These are phyloP conservation scores for Cyanoliseus patagonus DNA, from an alignment of 2,113 vertebrate genomes.

Conservation along the genomic window DNA sequence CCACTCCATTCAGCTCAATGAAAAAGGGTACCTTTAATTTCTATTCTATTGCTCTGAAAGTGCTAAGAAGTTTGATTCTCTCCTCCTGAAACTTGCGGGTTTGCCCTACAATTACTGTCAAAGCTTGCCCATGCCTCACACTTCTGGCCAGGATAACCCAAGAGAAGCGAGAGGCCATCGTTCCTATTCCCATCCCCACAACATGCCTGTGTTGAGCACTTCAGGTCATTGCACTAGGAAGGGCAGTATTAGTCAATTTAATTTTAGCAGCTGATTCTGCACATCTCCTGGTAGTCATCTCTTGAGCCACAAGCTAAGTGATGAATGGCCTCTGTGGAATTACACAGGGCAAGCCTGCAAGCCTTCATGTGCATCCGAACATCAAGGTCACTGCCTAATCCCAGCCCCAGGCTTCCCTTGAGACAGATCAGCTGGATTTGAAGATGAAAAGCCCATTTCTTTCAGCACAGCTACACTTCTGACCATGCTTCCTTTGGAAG, in stretches of 20 bases:
- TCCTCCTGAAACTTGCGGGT: not conserved
- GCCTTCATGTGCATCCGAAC: not conserved
- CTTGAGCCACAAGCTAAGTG: not conserved
- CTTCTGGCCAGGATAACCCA: not conserved
- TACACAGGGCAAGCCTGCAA: not conserved
- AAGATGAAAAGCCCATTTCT: not conserved
- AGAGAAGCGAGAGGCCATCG: not conserved
- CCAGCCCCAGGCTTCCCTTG: not conserved
- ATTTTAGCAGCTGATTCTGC: not conserved
- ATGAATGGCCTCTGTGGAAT: not conserved
- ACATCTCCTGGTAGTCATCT: not conserved
- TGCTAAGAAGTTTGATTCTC: not conserved
- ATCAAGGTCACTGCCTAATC: not conserved
- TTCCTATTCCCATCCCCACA: not conserved
- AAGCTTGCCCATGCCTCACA: not conserved
- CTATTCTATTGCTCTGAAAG: not conserved
- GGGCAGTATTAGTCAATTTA: not conserved
- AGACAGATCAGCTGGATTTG: not conserved
- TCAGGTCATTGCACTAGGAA: not conserved
- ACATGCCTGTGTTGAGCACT: not conserved
- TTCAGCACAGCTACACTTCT: not conserved
- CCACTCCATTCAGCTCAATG: not conserved
- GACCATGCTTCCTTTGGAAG: not conserved
- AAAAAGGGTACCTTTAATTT: not conserved
- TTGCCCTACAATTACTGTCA: not conserved